Evolutionary conservation across 2,888 invertebrate genomes (phyloP).

Genomic region (Acanthopleura granulata): DNA sequence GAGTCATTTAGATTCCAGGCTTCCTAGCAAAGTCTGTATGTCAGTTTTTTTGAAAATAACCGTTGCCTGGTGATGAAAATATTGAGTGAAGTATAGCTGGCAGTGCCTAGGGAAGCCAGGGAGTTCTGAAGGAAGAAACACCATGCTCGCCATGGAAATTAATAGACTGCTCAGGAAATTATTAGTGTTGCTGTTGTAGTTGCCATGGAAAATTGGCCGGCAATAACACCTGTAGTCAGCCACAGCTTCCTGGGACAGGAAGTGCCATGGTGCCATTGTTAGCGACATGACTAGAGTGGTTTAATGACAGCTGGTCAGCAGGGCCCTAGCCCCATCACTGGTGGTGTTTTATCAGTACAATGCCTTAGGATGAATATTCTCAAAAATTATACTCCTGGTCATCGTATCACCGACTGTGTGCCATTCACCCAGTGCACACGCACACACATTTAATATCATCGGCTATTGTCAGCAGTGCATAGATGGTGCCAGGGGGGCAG

Average conservation of each 20-base stretch:
- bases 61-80: neutral
- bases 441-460: neutral
- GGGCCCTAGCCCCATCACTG: neutral
- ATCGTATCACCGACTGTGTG: neutral
- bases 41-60: neutral
- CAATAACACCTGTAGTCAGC: constrained; percentile 1
- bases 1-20: neutral
- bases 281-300: neutral
- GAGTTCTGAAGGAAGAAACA: neutral
- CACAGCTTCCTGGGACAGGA: neutral
- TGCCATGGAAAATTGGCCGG: constrained; percentile 9
- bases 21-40: neutral
- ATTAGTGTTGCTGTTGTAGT: constrained; percentile 2
- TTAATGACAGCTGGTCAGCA: neutral
- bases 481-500: neutral
- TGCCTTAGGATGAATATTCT: neutral
- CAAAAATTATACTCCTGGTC: neutral
- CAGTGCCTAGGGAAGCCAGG: neutral
- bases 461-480: neutral
- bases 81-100: neutral
- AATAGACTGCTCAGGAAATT: constrained; percentile 11
- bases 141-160: constrained; percentile 1
- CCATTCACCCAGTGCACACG: neutral
- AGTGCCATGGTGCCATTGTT: constrained; percentile 1
- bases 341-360: neutral